Evolutionary conservation across 2,113 vertebrate species (phyloP).

Genomic region (Uria aalge): DNA sequence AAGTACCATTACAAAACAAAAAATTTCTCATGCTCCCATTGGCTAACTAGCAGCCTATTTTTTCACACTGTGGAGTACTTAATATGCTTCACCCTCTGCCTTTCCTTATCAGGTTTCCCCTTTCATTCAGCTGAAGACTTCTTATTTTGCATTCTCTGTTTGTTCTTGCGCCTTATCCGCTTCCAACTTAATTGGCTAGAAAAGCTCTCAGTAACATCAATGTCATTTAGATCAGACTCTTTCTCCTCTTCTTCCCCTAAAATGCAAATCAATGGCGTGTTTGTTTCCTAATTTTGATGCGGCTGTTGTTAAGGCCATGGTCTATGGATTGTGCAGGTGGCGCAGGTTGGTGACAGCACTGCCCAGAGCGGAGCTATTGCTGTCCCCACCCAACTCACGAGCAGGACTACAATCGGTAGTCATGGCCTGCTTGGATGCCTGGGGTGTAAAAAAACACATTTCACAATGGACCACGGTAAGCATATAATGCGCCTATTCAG

Average conservation of each 20-base stretch:
- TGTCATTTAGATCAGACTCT: neutral
- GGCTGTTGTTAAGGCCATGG: neutral
- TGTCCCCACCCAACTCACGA: neutral
- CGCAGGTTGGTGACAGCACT: neutral
- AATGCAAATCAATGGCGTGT: neutral
- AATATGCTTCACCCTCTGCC: neutral
- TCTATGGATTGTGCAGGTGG: neutral
- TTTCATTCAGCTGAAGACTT: neutral
- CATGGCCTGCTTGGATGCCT: neutral
- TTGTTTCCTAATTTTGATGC: neutral
- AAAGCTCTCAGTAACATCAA: neutral
- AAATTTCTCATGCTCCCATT: neutral
- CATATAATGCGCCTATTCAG: neutral
- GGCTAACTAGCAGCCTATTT: neutral
- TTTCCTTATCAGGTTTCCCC: constrained; percentile 26
- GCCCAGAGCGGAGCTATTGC: neutral
- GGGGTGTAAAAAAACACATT: neutral
- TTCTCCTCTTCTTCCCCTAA: neutral
- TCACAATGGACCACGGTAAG: neutral
- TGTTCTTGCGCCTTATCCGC: neutral
- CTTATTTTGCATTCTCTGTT: neutral
- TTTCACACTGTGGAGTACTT: neutral
- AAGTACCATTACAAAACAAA: neutral
- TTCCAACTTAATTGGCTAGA: constrained; percentile 28
- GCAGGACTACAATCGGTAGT: neutral